Evolutionary conservation across 92 coral and sea anemone species (phyloP).

Genomic region (Palythoa grandiflora): DNA sequence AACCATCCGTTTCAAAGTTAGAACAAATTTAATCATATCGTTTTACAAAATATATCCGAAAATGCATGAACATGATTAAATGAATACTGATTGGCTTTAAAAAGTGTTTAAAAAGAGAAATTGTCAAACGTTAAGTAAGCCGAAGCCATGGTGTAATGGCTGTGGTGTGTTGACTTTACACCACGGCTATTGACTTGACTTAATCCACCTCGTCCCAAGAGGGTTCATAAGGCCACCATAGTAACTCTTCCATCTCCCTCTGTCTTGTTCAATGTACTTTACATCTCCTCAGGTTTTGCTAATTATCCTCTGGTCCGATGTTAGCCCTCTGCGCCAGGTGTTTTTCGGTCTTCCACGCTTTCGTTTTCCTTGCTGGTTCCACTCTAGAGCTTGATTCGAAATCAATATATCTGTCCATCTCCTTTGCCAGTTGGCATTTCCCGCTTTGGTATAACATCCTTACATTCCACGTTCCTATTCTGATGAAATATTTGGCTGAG

Average conservation of each 20-base stretch:
- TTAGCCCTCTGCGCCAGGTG: constrained; percentile 3
- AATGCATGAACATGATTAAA: too few species aligned
- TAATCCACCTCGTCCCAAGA: too few species aligned
- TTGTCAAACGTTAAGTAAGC: too few species aligned
- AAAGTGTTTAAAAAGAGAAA: too few species aligned
- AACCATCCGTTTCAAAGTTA: too few species aligned
- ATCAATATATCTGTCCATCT: not conserved
- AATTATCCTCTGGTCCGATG: constrained; percentile 1
- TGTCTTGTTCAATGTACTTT: not conserved
- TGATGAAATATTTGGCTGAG: not conserved
- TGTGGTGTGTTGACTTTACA: too few species aligned
- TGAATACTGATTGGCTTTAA: too few species aligned
- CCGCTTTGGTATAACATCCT: not conserved
- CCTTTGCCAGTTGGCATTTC: not conserved
- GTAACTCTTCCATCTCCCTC: not conserved
- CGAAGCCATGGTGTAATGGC: too few species aligned
- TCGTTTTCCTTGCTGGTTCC: constrained; percentile 14
- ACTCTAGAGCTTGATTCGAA: not conserved
- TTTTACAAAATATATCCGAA: too few species aligned
- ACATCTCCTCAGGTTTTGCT: not conserved
- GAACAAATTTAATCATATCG: too few species aligned
- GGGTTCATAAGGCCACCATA: too few species aligned
- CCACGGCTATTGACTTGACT: too few species aligned
- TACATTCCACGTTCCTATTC: not conserved
- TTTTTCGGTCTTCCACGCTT: not conserved